Conservation (phyloP, 2,888 invertebrate genomes). For the Nezara viridula region DNA sequence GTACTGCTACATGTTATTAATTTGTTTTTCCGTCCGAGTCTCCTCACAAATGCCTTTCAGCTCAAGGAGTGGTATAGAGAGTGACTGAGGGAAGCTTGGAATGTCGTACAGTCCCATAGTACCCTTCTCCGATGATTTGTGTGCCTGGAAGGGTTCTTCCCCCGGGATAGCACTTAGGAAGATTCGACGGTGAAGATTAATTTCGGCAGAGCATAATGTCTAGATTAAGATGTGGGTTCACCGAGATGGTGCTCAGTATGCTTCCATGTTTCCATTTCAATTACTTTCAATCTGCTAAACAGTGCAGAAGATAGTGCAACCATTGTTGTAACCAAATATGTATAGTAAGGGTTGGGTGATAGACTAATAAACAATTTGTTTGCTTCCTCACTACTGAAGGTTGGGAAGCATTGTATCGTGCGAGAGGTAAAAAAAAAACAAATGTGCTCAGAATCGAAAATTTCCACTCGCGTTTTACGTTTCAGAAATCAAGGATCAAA, state of each 20-base stretch:
- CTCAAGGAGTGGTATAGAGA: neutral
- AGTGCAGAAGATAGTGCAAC: neutral
- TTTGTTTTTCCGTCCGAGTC: neutral
- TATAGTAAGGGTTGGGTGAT: too few species aligned
- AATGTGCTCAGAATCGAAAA: too few species aligned
- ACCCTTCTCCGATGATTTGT: slow-evolving; percentile 28
- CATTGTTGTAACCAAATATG: too few species aligned
- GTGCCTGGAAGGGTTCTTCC: slow-evolving; percentile 24
- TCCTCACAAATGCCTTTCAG: neutral
- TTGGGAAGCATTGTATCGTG: too few species aligned
- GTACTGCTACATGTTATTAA: too few species aligned
- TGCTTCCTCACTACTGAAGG: too few species aligned
- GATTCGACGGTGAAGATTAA: neutral
- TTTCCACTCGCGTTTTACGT: too few species aligned
- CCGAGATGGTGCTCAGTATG: neutral
- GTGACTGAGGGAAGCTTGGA: neutral
- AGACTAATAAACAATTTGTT: too few species aligned
- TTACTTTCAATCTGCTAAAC: too few species aligned
- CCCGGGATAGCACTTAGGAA: neutral
- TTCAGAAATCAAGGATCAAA: too few species aligned
- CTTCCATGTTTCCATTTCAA: neutral
- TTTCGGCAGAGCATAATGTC: neutral
- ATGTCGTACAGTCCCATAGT: neutral
- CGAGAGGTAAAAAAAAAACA: too few species aligned
- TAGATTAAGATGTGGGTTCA: neutral